Base-by-base conservation (phyloP, 2,888 invertebrate species). In the Parnassius apollo region DNA sequence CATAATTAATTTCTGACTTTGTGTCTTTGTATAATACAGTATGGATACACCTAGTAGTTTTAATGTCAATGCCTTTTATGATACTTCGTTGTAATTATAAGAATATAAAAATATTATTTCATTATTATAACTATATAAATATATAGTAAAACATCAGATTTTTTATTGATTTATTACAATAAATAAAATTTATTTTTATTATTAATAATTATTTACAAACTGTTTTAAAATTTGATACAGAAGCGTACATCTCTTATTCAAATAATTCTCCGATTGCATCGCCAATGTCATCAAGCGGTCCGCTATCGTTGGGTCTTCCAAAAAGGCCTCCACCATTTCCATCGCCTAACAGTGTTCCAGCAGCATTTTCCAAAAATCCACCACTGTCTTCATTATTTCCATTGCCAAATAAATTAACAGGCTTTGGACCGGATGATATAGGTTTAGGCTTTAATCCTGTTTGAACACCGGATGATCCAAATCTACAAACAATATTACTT, bases 371-470 rank as follows among this genome's bases (percentile, higher is more conserved):
- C 48, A 81, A 66, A 59, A 83, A 78, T 22, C 83, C 81, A 42
- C 82, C 86, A 49, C 74, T 75, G 49, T 81, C 77, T 57, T 75
- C 77, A 46, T 80, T 79, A 46, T 75, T 73, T 58, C 76, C 77
- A 61, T 73, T 85, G 44, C 90, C 88, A 69, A 84, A 91, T 9
- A 92, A 76, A 70, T 70, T 90, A 4, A 88, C 78, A 48, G 91
- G 87, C 55, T 81, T 80, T 2, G 91, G 91, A 7, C 87, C 90
- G 18, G 85, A 78, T 54, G 85, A 83, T 53, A 82, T 75, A 45
- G 90, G 91, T 67, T 89, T 86, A 2, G 91, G 92, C 68, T 90
- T 91, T 52, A 89, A 73, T 2, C 91, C 91, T n/a, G 89, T 86
- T 72, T 88, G 83, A 11, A 92, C 68, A 3, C 92, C 92, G 25